Evolutionary conservation across 2,113 vertebrate genomes (phyloP).

Genomic region (Syngnathoides biaculeatus): DNA sequence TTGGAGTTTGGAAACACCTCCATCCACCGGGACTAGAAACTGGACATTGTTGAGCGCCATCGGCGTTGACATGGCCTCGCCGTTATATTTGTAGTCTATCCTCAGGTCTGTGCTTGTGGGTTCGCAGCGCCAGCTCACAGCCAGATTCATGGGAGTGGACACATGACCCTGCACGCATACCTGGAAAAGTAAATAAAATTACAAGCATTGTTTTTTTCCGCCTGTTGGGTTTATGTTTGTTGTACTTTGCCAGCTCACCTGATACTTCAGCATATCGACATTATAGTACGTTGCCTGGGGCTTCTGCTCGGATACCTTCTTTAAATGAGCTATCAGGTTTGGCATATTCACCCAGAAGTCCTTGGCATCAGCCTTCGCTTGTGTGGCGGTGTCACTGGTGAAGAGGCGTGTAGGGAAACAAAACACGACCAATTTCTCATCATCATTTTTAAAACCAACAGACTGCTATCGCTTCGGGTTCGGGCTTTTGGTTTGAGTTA

Average conservation of each 20-base stretch:
- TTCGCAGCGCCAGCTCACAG: conserved; percentile 94
- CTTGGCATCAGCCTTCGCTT: conserved; percentile 80
- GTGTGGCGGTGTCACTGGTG: conserved; percentile 81
- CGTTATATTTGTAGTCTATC: conserved; percentile 97
- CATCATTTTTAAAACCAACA: background rate
- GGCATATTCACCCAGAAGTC: conserved; percentile 99
- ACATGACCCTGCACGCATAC: conserved; percentile 89
- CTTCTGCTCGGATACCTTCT: conserved; percentile 98
- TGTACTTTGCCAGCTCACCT: conserved; percentile 72
- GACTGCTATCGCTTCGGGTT: background rate
- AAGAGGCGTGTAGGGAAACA: background rate
- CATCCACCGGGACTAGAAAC: conserved; percentile 90
- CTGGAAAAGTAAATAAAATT: conserved; percentile 55
- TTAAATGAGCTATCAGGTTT: conserved; percentile 93
- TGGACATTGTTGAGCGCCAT: conserved; percentile 96
- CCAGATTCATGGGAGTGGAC: conserved; percentile 91
- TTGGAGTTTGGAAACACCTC: conserved; percentile 91
- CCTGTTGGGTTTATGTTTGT: background rate
- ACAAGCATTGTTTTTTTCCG: too few species aligned
- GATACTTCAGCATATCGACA: conserved; percentile 99
- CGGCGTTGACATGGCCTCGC: conserved; percentile 85
- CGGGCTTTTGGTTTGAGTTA: background rate
- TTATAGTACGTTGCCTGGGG: conserved; percentile 98
- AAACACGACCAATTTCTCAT: background rate
- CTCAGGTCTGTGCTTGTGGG: conserved; percentile 91